Evolutionary conservation across 2,888 invertebrate genomes (phyloP).

Genomic region (Aelia acuminata): DNA sequence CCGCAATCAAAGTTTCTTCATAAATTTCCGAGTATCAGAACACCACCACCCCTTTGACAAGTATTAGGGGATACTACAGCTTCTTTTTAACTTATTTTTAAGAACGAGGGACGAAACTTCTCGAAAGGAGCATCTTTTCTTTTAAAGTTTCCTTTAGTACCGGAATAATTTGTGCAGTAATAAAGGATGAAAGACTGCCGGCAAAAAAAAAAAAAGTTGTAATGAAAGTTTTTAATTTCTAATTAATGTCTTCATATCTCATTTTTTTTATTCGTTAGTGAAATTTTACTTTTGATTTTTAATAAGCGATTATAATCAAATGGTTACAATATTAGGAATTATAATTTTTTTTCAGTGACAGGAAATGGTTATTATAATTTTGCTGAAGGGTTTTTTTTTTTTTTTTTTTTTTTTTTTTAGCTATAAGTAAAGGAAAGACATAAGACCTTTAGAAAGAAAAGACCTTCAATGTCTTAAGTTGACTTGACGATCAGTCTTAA

Average conservation of each 20-base stretch:
- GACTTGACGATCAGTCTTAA: too few species aligned
- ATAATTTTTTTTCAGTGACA: too few species aligned
- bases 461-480: too few species aligned
- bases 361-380: too few species aligned
- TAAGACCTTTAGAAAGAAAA: too few species aligned
- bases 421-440: too few species aligned
- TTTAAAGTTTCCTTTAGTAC: slow-evolving; percentile 48
- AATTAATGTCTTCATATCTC: slow-evolving; percentile 33
- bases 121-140: slow-evolving; percentile 43
- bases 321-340: neutral
- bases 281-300: slow-evolving; percentile 10
- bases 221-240: slow-evolving; percentile 34
- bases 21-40: slow-evolving; percentile 55
- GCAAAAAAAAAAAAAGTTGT: neutral
- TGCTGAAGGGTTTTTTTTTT: too few species aligned
- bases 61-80: slow-evolving; percentile 37
- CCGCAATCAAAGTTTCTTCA: slow-evolving; percentile 56
- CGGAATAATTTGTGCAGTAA: slow-evolving; percentile 25
- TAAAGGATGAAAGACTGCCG: slow-evolving; percentile 45
- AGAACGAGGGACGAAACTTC: slow-evolving; percentile 32
- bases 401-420: too few species aligned
- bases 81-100: slow-evolving; percentile 50
- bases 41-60: neutral
- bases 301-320: neutral
- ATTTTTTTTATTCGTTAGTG: neutral